phyloP scores from a whole-genome alignment of 2,888 invertebrate species.

The Philhelius pedissequus region DNA sequence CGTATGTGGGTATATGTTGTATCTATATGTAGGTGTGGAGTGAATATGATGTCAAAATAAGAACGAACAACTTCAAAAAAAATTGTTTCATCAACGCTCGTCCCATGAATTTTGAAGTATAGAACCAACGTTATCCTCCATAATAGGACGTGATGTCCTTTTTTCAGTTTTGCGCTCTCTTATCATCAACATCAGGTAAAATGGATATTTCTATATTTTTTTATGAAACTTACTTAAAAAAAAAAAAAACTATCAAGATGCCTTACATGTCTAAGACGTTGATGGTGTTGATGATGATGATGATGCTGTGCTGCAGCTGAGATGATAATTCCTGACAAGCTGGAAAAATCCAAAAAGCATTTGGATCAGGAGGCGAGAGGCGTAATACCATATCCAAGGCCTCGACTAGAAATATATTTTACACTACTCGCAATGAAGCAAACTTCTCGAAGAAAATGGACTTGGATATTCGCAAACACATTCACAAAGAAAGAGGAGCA shows the following conservation, averaged over 20 bases:
- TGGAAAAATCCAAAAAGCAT: background rate
- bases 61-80: background rate
- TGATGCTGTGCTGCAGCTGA: conserved; percentile 44
- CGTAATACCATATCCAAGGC: conserved; percentile 39
- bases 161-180: conserved; percentile 26
- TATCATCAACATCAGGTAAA: conserved; percentile 33
- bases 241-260: conserved; percentile 52
- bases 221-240: background rate
- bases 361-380: background rate
- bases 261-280: conserved; percentile 60
- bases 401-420: conserved; percentile 35
- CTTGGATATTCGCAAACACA: background rate
- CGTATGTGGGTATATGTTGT: background rate
- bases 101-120: conserved; percentile 43
- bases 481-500: background rate
- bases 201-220: background rate
- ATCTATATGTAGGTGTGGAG: background rate
- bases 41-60: conserved; percentile 21
- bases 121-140: conserved; percentile 19
- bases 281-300: conserved; percentile 34
- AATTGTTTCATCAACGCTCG: conserved; percentile 53
- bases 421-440: conserved; percentile 12
- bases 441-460: conserved; percentile 4
- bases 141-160: conserved; percentile 54
- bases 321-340: conserved; percentile 31